Base-by-base conservation (phyloP, 2,113 vertebrate genomes). In the Percopsis transmontana region DNA sequence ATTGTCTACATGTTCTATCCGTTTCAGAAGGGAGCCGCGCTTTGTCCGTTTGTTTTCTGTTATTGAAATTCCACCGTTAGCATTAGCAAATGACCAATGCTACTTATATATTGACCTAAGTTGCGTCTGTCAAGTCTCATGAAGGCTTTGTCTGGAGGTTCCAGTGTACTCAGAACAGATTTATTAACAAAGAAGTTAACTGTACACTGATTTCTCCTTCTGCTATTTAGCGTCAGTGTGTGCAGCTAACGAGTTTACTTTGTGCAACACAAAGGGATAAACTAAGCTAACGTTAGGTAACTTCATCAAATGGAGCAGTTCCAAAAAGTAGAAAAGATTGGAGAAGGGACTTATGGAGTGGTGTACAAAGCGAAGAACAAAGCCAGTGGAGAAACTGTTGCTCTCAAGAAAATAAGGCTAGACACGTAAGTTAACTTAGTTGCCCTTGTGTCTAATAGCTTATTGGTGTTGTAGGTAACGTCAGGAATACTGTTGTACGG, bases 321-420 rank as follows among this genome's bases (percentile, higher is more conserved):
- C 88, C 96, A 97, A 90, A 97, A 98, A 86, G 96, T 97, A 76
- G 96, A 98, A 68, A 98, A 98, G 91, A 97, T 98, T 60, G 96
- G 96, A 50, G 96, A 97, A 66, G 96, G 96, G 44, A 98, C 96
- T 27, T 98, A 97, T 59, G 96, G 96, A 5, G 96, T 97, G 58
- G 96, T 97, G 52, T 98, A 98, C 63, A 98, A 98, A 86, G 96
- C 96, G 19, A 94, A 94, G 77, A 96, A 97, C 85, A 95, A 96
- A 83, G 66, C 94, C 75, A 97, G 96, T 0, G 96, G 96, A 61
- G 96, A 98, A 81, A 95, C 96, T 42, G 96, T 98, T 27, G 96
- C 96, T 24, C 93, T 98, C 5, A 98, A 98, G 87, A 98, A 97
- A 74, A 98, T 98, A 85, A 89, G 96, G 2, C 86, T 98, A 15